Base-by-base conservation (phyloP, 2,797 vertebrate genomes). In the Linurgus olivaceus region DNA sequence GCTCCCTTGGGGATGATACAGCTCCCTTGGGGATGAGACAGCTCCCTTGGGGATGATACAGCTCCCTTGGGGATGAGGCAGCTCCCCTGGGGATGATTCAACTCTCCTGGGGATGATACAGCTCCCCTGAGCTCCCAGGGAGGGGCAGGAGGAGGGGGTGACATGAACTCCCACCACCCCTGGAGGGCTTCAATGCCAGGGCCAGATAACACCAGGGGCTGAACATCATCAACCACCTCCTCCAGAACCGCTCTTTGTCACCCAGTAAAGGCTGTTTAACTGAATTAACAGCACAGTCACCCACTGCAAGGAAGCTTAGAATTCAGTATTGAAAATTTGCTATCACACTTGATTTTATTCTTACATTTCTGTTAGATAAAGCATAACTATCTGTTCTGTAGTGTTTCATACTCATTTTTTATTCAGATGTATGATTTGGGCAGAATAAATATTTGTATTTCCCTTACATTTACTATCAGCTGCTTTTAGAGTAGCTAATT, bases 81-180 rank as follows among this genome's bases (percentile, higher is more conserved):
- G 3, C 9, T 40, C 7, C 11, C 23, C 18, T 9, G 51, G 23
- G 51, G 47, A 25, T 47, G 47, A 26, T 9, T 14, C 6, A 17
- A 3, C 8, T 40, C 12, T 8, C 17, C 23, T 13, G 50, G 31
- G 19, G 13, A 21, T n/a, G 52, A 14, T 4, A 7, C 6, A 16
- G 4, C 8, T 48, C 7, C 11, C 25, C n/a, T 17, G 51, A 65
- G 26, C 15, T 25, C 52, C 16, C 21, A 15, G 25, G 25, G 13
- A 13, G 1, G 9, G 67, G 19, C 8, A 18, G 19, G 19, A 75
- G 45, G 7, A 57, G 24, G 13, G 24, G 5, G 2, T 57, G 70
- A 38, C 20, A 8, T 0, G 1, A 17, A 1, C 14, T 14, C 23
- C 33, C 45, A 45, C 11, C 58, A 52, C 6, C 18, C 1, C 0